Conservation (phyloP, 2,113 vertebrate genomes). For the Gallinago undulata region DNA sequence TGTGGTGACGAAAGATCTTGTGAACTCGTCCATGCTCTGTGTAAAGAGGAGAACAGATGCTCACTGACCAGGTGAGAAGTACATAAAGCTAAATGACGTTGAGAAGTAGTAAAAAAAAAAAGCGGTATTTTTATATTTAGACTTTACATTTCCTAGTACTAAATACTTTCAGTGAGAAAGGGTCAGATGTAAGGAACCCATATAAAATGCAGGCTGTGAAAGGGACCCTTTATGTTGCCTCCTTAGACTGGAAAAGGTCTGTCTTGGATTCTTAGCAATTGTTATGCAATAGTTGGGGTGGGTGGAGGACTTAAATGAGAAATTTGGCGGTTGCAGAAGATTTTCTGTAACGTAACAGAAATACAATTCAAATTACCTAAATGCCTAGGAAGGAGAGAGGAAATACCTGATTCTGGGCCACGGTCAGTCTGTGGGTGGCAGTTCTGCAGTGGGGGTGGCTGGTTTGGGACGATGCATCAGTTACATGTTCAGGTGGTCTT, state of each 20-base stretch:
- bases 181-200: not conserved
- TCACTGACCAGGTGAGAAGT: not conserved
- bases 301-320: not conserved
- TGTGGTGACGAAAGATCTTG: not conserved
- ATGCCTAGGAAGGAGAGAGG: not conserved
- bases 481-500: not conserved
- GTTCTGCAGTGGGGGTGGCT: not conserved
- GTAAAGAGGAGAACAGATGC: not conserved
- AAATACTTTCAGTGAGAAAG: not conserved
- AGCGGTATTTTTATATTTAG: too few relatives aligned
- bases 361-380: not conserved
- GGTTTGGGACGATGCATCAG: not conserved
- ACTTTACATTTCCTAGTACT: not conserved
- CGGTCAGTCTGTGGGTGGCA: not conserved
- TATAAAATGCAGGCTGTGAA: not conserved
- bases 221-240: not conserved
- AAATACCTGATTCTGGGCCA: not conserved
- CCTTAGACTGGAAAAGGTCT: not conserved
- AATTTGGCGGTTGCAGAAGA: not conserved
- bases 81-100: not conserved
- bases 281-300: not conserved
- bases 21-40: not conserved
- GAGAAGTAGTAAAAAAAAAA: not conserved
- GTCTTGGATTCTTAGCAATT: not conserved
- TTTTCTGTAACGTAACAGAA: not conserved